Conservation (phyloP, 2,113 vertebrate species). For the Rhipidura dahli region DNA sequence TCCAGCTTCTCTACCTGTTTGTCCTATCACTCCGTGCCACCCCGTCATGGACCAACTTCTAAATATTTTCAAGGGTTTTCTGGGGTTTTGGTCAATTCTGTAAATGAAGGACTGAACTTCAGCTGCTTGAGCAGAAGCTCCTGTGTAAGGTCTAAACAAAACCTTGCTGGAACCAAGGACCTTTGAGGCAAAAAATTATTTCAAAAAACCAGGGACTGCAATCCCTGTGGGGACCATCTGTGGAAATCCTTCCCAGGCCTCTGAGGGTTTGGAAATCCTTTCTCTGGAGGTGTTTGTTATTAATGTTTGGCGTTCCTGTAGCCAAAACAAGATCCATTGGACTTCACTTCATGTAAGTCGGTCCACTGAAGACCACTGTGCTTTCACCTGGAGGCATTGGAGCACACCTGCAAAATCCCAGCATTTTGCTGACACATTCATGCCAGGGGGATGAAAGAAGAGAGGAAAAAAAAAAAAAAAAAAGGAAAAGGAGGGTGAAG, state of each 20-base stretch:
- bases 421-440: background rate
- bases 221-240: background rate
- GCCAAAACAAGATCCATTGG: background rate
- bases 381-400: background rate
- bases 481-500: background rate
- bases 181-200: background rate
- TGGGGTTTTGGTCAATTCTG: background rate
- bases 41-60: background rate
- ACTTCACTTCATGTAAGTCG: background rate
- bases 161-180: background rate
- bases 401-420: background rate
- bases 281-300: background rate
- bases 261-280: background rate
- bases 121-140: background rate
- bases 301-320: background rate
- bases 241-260: background rate
- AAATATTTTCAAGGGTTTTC: background rate
- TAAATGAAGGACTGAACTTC: background rate
- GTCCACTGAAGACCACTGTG: background rate
- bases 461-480: fast-evolving
- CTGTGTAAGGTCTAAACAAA: background rate
- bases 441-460: background rate
- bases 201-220: background rate
- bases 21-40: background rate
- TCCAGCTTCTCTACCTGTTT: background rate